Evolutionary conservation across 1,140 invertebrate genomes (phyloP).

Genomic region (Medauroidea extradentata): DNA sequence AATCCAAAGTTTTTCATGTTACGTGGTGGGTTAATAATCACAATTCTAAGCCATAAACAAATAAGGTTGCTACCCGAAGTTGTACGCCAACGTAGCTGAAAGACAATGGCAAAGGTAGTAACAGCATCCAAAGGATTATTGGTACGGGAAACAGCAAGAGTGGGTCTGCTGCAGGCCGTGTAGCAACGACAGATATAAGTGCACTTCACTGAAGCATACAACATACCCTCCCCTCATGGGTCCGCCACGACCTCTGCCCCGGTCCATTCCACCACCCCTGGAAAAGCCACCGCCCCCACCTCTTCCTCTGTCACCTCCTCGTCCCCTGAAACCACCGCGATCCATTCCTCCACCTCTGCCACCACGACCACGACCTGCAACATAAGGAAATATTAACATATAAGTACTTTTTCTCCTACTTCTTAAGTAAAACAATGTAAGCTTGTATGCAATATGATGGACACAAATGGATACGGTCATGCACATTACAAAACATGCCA

Average conservation of each 20-base stretch:
- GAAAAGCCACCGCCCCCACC: slow-evolving; percentile 1
- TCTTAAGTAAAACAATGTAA: not conserved
- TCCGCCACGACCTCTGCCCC: slow-evolving; percentile 12
- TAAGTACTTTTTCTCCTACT: not conserved
- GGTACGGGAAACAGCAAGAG: too few relatives aligned
- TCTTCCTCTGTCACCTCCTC: slow-evolving; percentile 13
- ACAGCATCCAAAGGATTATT: too few relatives aligned
- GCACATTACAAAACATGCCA: not conserved
- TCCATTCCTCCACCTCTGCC: slow-evolving; percentile 14
- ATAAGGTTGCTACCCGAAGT: too few relatives aligned
- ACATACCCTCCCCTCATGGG: slow-evolving; percentile 15
- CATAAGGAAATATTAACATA: not conserved
- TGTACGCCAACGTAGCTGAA: too few relatives aligned
- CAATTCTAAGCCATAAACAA: too few relatives aligned
- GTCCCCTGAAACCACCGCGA: slow-evolving; percentile 12
- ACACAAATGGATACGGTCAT: not conserved
- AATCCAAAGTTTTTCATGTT: too few relatives aligned
- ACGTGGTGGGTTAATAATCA: too few relatives aligned
- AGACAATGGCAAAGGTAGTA: too few relatives aligned
- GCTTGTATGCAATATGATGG: not conserved
- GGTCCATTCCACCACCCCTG: slow-evolving; percentile 14
- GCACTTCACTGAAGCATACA: too few relatives aligned
- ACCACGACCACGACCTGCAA: slow-evolving; percentile 7
- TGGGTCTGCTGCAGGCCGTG: too few relatives aligned
- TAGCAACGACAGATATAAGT: too few relatives aligned